phyloP scores from a whole-genome alignment of 2,113 vertebrate species.

The Lamprologus sp. region DNA sequence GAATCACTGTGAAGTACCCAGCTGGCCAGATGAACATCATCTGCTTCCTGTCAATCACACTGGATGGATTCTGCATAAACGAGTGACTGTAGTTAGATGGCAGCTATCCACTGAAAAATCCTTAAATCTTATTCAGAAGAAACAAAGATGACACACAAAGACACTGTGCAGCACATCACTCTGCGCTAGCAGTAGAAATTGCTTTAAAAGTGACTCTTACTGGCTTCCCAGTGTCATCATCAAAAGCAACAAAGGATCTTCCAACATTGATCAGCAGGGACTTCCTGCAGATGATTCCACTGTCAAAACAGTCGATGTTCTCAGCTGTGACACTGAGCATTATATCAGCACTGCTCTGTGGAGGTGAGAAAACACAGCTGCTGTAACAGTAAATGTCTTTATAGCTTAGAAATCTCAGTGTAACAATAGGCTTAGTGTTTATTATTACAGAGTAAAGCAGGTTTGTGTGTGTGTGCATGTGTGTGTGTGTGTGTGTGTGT shows the following conservation, averaged over 20 bases:
- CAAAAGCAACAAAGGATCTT: slow-evolving; percentile 78
- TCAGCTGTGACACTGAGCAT: slow-evolving; percentile 78
- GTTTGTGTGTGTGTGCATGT: not conserved
- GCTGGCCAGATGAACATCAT: slow-evolving; percentile 81
- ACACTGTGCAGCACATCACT: not conserved
- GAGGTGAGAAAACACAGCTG: not conserved
- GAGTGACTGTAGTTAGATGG: not conserved
- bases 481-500: not conserved
- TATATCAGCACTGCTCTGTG: slow-evolving; percentile 76
- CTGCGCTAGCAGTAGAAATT: not conserved
- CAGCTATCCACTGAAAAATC: not conserved
- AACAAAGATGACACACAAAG: not conserved
- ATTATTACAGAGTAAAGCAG: not conserved
- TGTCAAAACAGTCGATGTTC: slow-evolving; percentile 87
- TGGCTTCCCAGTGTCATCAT: slow-evolving; percentile 82
- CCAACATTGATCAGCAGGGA: slow-evolving; percentile 79
- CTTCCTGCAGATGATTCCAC: slow-evolving; percentile 86
- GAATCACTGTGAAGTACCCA: slow-evolving; percentile 85
- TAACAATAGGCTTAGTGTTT: not conserved
- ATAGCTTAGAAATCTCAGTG: not conserved
- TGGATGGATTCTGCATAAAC: slow-evolving; percentile 77
- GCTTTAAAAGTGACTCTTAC: slow-evolving; percentile 67
- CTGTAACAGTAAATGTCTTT: not conserved
- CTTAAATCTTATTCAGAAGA: not conserved
- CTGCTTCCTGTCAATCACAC: slow-evolving; percentile 76